These are phyloP conservation scores for Manduca sexta DNA, from an alignment of 1,140 invertebrate species.

Conservation along the genomic window DNA sequence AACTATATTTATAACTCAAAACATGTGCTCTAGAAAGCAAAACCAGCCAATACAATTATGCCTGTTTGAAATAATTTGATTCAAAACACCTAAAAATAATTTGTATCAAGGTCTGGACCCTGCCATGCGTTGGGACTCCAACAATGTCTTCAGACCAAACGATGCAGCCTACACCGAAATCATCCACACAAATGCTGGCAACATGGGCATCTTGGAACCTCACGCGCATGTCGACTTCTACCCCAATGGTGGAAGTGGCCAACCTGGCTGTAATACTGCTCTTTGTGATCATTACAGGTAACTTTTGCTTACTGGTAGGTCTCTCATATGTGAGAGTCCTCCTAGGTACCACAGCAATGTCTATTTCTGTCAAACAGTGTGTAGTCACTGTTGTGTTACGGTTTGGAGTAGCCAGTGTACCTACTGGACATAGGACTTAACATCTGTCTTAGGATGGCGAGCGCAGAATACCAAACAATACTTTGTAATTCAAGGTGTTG, in stretches of 20 bases:
- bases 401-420: too few relatives aligned
- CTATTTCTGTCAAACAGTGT: too few relatives aligned
- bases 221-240: not conserved
- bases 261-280: conserved; percentile 5
- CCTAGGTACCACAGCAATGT: too few relatives aligned
- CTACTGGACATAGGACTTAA: too few relatives aligned
- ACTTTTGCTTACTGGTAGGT: too few relatives aligned
- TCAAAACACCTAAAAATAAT: too few relatives aligned
- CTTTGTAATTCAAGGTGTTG: not conserved
- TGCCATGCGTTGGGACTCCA: conserved; percentile 1
- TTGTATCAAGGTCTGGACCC: not conserved
- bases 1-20: too few relatives aligned
- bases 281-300: conserved; percentile 12
- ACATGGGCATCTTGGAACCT: not conserved
- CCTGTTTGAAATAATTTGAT: too few relatives aligned
- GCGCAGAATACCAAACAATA: not conserved
- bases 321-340: too few relatives aligned
- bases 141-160: not conserved
- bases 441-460: not conserved
- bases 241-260: not conserved
- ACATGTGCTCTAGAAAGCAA: too few relatives aligned
- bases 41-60: too few relatives aligned
- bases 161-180: conserved; percentile 5
- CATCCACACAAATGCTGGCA: conserved; percentile 4
- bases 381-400: too few relatives aligned